A percentile compares a stretch with the other conserved stretches of the same genome.
Conservation (phyloP, 2,888 invertebrate species). For the Agriotes lineatus region DNA sequence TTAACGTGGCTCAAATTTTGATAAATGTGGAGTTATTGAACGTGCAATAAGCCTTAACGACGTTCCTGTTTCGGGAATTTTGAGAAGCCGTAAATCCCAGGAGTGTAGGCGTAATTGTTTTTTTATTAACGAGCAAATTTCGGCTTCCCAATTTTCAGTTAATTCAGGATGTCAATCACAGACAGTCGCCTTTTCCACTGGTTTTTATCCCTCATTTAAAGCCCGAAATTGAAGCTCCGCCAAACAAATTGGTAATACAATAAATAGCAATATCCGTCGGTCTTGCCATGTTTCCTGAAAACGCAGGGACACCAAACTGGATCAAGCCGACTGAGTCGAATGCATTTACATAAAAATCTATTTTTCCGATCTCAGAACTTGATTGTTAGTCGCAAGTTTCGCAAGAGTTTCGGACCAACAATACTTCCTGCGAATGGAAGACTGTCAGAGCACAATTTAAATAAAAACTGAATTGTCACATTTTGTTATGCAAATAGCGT, state of each 20-base stretch:
- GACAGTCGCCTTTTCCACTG: no score
- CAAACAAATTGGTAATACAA: not conserved
- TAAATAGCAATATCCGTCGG: slow-evolving; percentile 14
- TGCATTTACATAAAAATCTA: slow-evolving; percentile 36
- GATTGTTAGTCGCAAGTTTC: slow-evolving; percentile 12
- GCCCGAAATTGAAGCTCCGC: no score
- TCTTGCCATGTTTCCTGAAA: not conserved
- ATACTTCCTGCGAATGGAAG: slow-evolving; percentile 13
- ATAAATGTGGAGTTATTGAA: no score
- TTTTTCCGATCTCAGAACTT: slow-evolving; percentile 26
- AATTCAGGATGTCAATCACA: no score
- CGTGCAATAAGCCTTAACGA: no score
- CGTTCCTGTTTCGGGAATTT: no score
- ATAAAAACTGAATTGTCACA: slow-evolving; percentile 37
- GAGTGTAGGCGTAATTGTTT: no score
- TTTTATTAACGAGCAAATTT: no score
- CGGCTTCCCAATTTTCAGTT: no score
- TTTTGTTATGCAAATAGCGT: slow-evolving; percentile 39
- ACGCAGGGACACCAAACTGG: slow-evolving; percentile 16
- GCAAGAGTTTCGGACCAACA: slow-evolving; percentile 8
- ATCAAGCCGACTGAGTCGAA: slow-evolving; percentile 10
- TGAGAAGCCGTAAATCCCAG: no score
- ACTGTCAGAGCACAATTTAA: slow-evolving; percentile 35
- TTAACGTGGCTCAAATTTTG: no score
- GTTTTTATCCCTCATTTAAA: no score